Percentiles rank a stretch among this genome's conserved stretches.
phyloP scores from a whole-genome alignment of 2,888 invertebrate species.

The Agrochola macilenta region DNA sequence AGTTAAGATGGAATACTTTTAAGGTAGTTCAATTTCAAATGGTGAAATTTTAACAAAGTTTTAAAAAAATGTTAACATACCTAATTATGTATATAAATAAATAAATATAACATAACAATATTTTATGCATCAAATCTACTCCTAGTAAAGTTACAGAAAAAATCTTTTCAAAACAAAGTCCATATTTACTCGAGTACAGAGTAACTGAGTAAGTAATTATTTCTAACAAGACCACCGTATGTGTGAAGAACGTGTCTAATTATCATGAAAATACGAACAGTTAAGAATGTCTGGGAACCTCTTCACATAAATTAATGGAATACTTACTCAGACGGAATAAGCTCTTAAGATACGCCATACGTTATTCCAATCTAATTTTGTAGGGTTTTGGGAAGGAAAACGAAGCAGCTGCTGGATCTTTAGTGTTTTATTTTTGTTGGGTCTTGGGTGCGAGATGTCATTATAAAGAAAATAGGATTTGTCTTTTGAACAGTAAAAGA shows the following conservation, averaged over 20 bases:
- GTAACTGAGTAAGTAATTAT: too few relatives aligned
- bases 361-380: constrained; percentile 28
- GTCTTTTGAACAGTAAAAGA: neutral
- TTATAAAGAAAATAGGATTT: neutral
- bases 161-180: too few relatives aligned
- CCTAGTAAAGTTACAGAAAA: too few relatives aligned
- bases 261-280: constrained; percentile 18
- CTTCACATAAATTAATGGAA: constrained; percentile 30
- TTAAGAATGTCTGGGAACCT: neutral
- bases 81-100: too few relatives aligned
- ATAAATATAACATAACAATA: too few relatives aligned
- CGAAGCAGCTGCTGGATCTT: constrained; percentile 8
- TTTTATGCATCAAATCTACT: too few relatives aligned
- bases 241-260: constrained; percentile 6
- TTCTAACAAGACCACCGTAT: neutral
- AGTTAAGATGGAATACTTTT: too few relatives aligned
- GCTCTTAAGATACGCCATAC: constrained; percentile 20
- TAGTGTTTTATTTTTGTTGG: constrained; percentile 11
- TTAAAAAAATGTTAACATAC: too few relatives aligned
- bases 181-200: too few relatives aligned
- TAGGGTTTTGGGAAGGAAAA: constrained; percentile 10
- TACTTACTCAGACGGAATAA: constrained; percentile 35
- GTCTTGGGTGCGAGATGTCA: neutral
- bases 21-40: too few relatives aligned
- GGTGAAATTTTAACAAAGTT: too few relatives aligned